These are phyloP conservation scores for Strigops habroptila DNA, from an alignment of 2,113 vertebrate genomes.

Conservation along the genomic window DNA sequence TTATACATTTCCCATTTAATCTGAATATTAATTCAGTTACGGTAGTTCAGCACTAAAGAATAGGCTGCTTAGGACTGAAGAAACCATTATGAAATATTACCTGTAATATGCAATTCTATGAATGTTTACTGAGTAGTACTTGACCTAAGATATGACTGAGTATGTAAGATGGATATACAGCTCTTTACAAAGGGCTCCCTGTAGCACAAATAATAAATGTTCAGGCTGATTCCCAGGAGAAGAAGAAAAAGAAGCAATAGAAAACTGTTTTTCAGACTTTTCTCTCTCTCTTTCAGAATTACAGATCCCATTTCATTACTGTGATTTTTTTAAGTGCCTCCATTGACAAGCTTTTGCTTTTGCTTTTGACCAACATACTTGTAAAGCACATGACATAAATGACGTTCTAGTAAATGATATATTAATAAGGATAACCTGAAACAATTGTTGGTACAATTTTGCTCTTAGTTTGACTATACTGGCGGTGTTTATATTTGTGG, in stretches of 20 bases:
- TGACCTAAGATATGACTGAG: conserved; percentile 51
- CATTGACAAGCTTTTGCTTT: neutral
- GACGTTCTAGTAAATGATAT: neutral
- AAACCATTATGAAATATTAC: conserved; percentile 77
- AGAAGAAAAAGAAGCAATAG: neutral
- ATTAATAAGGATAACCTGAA: neutral
- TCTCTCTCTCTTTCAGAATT: neutral
- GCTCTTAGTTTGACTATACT: neutral
- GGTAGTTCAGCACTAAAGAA: conserved; percentile 2
- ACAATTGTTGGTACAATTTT: neutral
- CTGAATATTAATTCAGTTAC: conserved; percentile 30
- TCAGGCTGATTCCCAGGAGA: neutral
- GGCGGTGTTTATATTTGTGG: neutral
- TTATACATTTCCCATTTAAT: conserved; percentile 25
- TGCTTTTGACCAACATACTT: neutral
- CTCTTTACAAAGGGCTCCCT: neutral
- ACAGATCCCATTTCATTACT: neutral
- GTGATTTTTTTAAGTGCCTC: neutral
- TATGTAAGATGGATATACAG: conserved; percentile 59
- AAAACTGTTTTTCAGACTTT: neutral
- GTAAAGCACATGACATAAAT: neutral
- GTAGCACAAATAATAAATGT: conserved; percentile 26
- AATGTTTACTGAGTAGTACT: conserved; percentile 57
- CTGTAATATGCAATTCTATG: conserved; percentile 63
- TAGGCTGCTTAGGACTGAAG: conserved; percentile 59